Evolutionary conservation across 2,888 invertebrate species (phyloP), one percentile per base, ranked within the genome.

Genomic region (Calephelis perditalis): DNA sequence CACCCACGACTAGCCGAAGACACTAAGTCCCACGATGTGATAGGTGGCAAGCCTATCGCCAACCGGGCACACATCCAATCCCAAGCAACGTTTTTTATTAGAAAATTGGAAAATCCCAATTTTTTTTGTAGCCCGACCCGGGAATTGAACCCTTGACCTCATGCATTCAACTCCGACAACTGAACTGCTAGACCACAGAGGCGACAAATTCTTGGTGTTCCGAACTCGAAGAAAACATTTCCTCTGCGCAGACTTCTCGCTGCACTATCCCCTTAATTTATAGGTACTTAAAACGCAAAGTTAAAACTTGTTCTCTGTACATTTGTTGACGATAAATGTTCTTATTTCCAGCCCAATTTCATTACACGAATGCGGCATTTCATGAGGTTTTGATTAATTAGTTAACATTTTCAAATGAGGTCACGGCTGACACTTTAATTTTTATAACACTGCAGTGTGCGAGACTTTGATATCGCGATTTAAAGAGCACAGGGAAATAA

Each of bases 371-470:
- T 36, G 54, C 54, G 54, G 36, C 54, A 52, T 52, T 52, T 52
- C 52, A 54, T 35, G 54, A 54, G 54, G 36, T 54, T 54, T 54
- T 54, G 54, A 54, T 54, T 54, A 54, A 54, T 54, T 54, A 54
- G 54, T 54, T 54, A 54, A 54, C 54, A 54, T 54, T 54, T 54
- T 54, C 35, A 54, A 54, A 54, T 35, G 54, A 36, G 54, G 54
- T 54, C 54, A 54, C 35, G 36, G 54, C 54, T 54, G 54, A 54
- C 54, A 54, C 36, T 54, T 54, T 35, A 54, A 54, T 54, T 54
- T 54, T 54, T 54, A 54, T 54, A 54, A 54, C 54, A 54, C 36
- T 54, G 54, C 54, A 54, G 36, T 36, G 7, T 54, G 11, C 11
- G 54, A 40, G 54, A n/a, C 11, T 54, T 36, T 54, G 36, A 54